Evolutionary conservation across 2,113 vertebrate genomes (phyloP), one percentile per base, ranked within the genome.

Genomic region (Bolborhynchus lineola): DNA sequence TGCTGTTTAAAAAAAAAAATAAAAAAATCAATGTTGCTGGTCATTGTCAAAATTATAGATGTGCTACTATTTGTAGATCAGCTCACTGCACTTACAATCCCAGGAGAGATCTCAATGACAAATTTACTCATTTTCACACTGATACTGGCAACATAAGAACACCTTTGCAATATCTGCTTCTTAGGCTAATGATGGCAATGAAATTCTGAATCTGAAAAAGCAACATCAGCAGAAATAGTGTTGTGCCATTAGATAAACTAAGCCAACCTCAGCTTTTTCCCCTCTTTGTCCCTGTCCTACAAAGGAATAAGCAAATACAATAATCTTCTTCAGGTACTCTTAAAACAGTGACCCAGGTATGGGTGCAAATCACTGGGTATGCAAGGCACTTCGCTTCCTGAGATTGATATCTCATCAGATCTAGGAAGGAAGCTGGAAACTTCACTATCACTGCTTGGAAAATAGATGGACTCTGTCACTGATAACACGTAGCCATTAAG

Each of bases 201-300:
- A 8, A 77, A 39, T 53, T 25, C 84, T 67, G 31, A 19, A 7
- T 5, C 16, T 44, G 25, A 33, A 21, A 12, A 63, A 49, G 39
- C 71, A 69, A 8, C 35, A 12, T 2, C 25, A 31, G 53, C 69
- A 92, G 53, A 37, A 82, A 12, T 1, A 24, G 14, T 17, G 0
- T 8, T 7, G 37, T 9, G 37, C 37, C 28, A 9, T 8, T 9
- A 50, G 37, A 42, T 9, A 15, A 41, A 20, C 8, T 53, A 24
- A 53, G 6, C 9, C 3, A 9, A 2, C 15, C 7, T 6, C 44
- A 25, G 70, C 9, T 33, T 21, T 6, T 8, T 5, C 20, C 11
- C 6, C 1, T 0, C 10, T 33, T 44, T 8, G 16, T 11, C 39
- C 41, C 9, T 2, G 0, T n/a, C 33, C 15, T 18, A 1, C 44